Base-by-base conservation (phyloP, 2,797 vertebrate genomes). In the Austrolebias charrua region DNA sequence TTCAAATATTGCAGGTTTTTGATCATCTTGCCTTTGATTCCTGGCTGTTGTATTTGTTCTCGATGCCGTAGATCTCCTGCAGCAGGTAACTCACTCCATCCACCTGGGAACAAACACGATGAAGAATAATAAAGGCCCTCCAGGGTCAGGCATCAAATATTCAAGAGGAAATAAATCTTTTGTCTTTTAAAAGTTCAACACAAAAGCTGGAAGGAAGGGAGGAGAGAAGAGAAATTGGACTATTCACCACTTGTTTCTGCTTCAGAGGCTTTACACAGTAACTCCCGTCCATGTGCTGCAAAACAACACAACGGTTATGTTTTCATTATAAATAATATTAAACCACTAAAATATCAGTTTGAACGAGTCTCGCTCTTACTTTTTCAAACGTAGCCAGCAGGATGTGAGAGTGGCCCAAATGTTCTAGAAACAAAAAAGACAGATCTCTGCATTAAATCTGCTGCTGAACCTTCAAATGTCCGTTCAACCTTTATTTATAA, bases 21-120 rank as follows among this genome's bases (percentile, higher is more conserved):
- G 10, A 11, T 3, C 44, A 44, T 6, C 63, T 63, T 78, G 92
- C 96, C 94, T 98, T 98, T 67, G 93, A 94, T 80, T 98, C 95
- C 60, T 96, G 96, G 0, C 93, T 95, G 92, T 98, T 99, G 90
- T 97, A 98, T 85, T 99, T 99, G 93, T 99, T 99, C 88, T 99
- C 97, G 0, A 99, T 99, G 64, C 98, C 98, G 0, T 99, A 99
- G 88, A 99, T 99, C 91, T 99, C 98, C 91, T 99, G 97, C 71
- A 99, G 93, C 0, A 99, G 94, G 86, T 99, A 99, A 89, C 96
- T 99, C 79, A 99, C 97, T 2, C 98, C 98, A 59, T 99, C 97
- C 86, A 99, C 97, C 96, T 98, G 83, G 58, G 59, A 50, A 42
- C 19, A 61, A 76, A 72, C 49, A 69, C 2, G 50, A 59, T n/a